A percentile compares a stretch with the other conserved stretches of the same genome.
Conservation (phyloP, 2,797 vertebrate genomes). For the Macropus fuliginosus region DNA sequence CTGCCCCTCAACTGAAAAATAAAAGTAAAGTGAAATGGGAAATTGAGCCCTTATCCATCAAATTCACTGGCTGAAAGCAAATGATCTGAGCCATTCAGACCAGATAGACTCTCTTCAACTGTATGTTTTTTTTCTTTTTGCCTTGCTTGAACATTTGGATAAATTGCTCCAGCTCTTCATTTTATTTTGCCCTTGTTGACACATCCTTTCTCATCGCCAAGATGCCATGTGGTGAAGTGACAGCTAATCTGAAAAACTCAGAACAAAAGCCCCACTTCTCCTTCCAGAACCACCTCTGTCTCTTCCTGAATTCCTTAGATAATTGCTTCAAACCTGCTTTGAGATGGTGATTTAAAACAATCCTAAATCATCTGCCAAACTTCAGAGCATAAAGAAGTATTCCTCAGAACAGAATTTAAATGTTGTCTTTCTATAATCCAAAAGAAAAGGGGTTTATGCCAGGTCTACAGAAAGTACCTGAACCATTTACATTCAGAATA, state of each 20-base stretch:
- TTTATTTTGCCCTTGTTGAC: conserved; percentile 47
- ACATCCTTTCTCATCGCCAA: conserved; percentile 39
- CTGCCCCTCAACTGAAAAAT: not conserved
- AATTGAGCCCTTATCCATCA: not conserved
- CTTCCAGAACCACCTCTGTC: not conserved
- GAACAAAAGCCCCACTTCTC: conserved; percentile 19
- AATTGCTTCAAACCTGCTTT: conserved; percentile 57
- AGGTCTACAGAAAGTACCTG: conserved; percentile 44
- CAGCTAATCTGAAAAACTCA: conserved; percentile 12
- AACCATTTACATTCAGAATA: conserved; percentile 62
- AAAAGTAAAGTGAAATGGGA: not conserved
- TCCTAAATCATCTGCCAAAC: conserved; percentile 47
- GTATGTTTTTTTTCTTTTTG: conserved; percentile 11
- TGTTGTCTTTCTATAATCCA: conserved; percentile 73
- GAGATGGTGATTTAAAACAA: conserved; percentile 14
- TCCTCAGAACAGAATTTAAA: conserved; percentile 64
- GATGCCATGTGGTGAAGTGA: conserved; percentile 50
- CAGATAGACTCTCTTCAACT: conserved; percentile 10
- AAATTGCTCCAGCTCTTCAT: conserved; percentile 42
- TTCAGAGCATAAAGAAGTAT: conserved; percentile 58
- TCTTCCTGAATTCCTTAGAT: conserved; percentile 50
- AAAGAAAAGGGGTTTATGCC: conserved; percentile 62
- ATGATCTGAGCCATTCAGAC: not conserved
- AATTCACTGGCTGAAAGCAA: conserved; percentile 7
- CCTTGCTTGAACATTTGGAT: not conserved